Percentiles rank a stretch among this genome's conserved stretches.
phyloP scores from a whole-genome alignment of 2,797 vertebrate genomes.

The Tympanoctomys barrerae region DNA sequence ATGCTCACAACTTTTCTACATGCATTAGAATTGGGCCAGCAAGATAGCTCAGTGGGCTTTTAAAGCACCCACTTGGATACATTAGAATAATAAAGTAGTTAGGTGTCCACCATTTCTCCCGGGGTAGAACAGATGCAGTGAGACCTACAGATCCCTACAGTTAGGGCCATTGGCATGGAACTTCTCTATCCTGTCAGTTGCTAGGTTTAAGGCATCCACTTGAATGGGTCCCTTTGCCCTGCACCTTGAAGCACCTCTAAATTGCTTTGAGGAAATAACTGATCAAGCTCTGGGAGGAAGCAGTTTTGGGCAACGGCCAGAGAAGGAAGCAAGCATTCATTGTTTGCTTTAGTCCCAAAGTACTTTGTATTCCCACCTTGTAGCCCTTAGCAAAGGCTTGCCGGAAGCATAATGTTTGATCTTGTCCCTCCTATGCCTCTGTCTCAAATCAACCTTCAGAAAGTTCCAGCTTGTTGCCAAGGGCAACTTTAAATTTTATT shows the following conservation, averaged over 20 bases:
- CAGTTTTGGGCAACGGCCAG: conserved; percentile 9
- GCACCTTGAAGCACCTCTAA: neutral
- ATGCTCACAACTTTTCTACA: too few species aligned
- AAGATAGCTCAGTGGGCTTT: too few species aligned
- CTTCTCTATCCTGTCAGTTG: neutral
- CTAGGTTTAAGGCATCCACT: neutral
- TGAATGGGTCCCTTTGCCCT: neutral
- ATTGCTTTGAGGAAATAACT: conserved; percentile 10
- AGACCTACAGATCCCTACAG: too few species aligned
- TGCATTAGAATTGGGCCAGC: too few species aligned
- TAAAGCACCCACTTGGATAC: too few species aligned
- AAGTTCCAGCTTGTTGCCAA: conserved; percentile 83
- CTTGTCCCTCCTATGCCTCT: conserved; percentile 78
- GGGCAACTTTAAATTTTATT: conserved; percentile 71
- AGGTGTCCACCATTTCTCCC: too few species aligned
- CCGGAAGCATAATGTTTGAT: conserved; percentile 73
- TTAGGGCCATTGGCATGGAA: neutral
- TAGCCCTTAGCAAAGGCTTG: conserved; percentile 16
- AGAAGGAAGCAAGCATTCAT: neutral
- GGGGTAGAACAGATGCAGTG: too few species aligned
- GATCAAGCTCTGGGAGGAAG: neutral
- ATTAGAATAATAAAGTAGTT: neutral
- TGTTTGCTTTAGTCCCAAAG: neutral
- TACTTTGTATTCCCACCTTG: conserved; percentile 13
- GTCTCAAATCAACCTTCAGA: conserved; percentile 75